phyloP scores from a whole-genome alignment of 2,113 vertebrate genomes.

The Larimichthys polyactis region DNA sequence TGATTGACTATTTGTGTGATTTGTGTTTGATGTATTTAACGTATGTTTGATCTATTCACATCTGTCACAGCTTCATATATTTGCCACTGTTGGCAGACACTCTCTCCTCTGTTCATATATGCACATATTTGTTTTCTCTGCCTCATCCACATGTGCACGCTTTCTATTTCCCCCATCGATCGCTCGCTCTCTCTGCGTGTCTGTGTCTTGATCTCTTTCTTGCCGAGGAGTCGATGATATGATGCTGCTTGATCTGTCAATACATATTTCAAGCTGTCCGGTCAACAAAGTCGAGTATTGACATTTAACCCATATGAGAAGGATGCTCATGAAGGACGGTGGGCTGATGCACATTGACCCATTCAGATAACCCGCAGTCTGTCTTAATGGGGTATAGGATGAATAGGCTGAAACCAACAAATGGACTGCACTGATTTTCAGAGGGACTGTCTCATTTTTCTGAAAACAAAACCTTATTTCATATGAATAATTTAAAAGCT shows the following conservation, averaged over 20 bases:
- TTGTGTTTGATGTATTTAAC: not conserved
- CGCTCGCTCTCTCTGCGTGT: not conserved
- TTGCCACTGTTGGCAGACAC: not conserved
- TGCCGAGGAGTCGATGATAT: not conserved
- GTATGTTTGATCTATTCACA: not conserved
- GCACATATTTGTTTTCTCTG: not conserved
- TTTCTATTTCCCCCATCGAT: not conserved
- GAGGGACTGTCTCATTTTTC: not conserved
- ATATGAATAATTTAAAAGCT: slow-evolving; percentile 18
- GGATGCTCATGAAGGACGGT: not conserved
- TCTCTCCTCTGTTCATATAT: not conserved
- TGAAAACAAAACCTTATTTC: not conserved
- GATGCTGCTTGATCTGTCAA: not conserved
- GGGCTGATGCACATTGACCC: not conserved
- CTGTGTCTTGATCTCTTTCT: not conserved
- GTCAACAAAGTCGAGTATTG: not conserved
- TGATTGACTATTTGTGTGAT: not conserved
- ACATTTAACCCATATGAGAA: not conserved
- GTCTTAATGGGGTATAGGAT: not conserved
- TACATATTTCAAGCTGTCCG: not conserved
- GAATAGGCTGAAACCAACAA: not conserved
- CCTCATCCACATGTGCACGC: not conserved
- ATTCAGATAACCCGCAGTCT: not conserved
- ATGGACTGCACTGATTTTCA: not conserved
- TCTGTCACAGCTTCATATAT: not conserved